Conservation (phyloP, 2,797 vertebrate species). For the Oryzias sinensis region DNA sequence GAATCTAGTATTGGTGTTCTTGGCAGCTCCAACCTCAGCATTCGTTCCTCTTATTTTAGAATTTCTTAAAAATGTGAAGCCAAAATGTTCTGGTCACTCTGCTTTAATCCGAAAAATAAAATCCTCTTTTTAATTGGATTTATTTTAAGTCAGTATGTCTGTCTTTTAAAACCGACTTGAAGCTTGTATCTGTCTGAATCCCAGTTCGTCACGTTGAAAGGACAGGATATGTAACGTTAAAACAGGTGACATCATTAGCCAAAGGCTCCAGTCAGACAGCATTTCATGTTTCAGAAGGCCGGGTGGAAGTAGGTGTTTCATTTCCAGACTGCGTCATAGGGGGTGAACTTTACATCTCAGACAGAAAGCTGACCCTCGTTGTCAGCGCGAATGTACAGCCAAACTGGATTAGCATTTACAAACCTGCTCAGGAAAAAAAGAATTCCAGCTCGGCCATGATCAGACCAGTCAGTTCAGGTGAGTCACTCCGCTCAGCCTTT, state of each 20-base stretch:
- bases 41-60: too few relatives aligned
- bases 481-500: background rate
- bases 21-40: too few relatives aligned
- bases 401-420: conserved; percentile 35
- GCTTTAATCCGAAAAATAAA: too few relatives aligned
- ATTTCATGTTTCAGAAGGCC: conserved; percentile 55
- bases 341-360: conserved; percentile 29
- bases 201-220: too few relatives aligned
- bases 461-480: conserved; percentile 23
- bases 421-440: conserved; percentile 8
- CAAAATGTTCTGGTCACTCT: too few relatives aligned
- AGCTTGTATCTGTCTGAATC: too few relatives aligned
- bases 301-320: conserved; percentile 16
- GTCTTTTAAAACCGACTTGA: too few relatives aligned
- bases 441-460: background rate
- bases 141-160: too few relatives aligned
- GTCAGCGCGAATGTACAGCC: conserved; percentile 34
- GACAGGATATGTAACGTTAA: too few relatives aligned
- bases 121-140: too few relatives aligned
- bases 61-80: too few relatives aligned
- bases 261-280: conserved; percentile 51
- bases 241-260: conserved; percentile 24
- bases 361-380: conserved; percentile 21
- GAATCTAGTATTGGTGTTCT: too few relatives aligned
- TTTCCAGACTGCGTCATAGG: conserved; percentile 14